These are phyloP conservation scores for Tetranychus piercei DNA, from an alignment of 2,888 invertebrate species.

Conservation along the genomic window DNA sequence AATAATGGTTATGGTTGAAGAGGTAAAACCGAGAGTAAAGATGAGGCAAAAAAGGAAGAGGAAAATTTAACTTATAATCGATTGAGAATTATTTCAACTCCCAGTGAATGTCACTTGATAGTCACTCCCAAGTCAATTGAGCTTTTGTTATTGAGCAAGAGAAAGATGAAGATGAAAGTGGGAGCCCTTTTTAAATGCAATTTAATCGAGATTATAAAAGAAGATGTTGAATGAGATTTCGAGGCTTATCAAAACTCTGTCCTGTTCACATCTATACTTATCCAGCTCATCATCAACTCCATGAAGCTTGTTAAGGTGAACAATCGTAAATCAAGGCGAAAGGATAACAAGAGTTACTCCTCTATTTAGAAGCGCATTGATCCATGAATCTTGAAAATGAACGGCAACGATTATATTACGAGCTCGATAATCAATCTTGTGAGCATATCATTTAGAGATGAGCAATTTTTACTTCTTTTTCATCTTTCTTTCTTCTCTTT, in stretches of 20 bases:
- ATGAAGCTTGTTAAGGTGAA: not conserved
- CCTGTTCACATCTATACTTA: not conserved
- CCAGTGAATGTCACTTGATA: not conserved
- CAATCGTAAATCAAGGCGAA: not conserved
- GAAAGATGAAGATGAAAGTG: not conserved
- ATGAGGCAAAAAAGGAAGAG: not conserved
- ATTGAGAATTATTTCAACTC: not conserved
- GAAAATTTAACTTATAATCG: not conserved
- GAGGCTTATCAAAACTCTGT: not conserved
- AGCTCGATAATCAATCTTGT: not conserved
- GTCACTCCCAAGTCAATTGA: not conserved
- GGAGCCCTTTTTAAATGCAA: not conserved
- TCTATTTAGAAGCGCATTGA: not conserved
- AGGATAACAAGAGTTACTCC: no score
- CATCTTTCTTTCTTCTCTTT: no score
- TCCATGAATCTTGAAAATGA: constrained; percentile 1
- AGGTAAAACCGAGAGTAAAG: not conserved
- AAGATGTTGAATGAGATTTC: not conserved
- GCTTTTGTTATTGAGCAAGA: not conserved
- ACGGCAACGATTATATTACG: not conserved
- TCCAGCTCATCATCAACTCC: not conserved
- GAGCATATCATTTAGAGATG: not conserved
- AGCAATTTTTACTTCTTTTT: not conserved
- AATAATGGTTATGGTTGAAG: not conserved
- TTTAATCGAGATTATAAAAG: not conserved